Percentiles rank a stretch among this genome's conserved stretches.
Evolutionary conservation across 2,888 invertebrate genomes (phyloP).

Genomic region (Hyles lineata): DNA sequence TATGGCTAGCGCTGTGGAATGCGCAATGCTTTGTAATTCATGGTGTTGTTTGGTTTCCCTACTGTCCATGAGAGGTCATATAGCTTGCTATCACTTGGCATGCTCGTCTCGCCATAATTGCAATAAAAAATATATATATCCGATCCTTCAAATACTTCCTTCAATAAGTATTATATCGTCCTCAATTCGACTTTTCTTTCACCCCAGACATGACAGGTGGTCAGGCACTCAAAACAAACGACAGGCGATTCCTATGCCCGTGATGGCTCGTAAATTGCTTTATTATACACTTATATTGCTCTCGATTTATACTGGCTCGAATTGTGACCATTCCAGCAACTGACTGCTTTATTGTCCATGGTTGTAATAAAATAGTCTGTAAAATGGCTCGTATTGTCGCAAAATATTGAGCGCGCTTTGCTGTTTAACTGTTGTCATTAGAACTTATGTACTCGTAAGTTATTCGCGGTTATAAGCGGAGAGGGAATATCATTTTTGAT

Average conservation of each 20-base stretch:
- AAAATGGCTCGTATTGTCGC: not conserved
- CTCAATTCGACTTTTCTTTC: not conserved
- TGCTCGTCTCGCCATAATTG: too few relatives aligned
- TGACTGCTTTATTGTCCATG: not conserved
- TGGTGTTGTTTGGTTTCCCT: too few relatives aligned
- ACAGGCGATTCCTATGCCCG: not conserved
- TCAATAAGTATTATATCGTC: not conserved
- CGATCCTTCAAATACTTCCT: too few relatives aligned
- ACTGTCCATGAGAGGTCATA: too few relatives aligned
- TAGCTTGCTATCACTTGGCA: too few relatives aligned
- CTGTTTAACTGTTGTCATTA: not conserved
- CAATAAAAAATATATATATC: too few relatives aligned
- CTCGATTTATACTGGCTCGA: not conserved
- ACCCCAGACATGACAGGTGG: not conserved
- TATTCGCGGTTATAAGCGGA: too few relatives aligned
- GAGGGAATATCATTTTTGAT: too few relatives aligned
- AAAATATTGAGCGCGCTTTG: not conserved
- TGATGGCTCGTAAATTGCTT: constrained; percentile 11
- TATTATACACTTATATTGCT: not conserved
- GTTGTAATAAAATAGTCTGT: not conserved
- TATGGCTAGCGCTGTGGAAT: too few relatives aligned
- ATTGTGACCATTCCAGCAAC: not conserved
- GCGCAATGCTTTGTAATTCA: too few relatives aligned
- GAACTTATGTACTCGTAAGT: too few relatives aligned
- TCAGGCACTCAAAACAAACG: not conserved